Conservation (phyloP, 2,888 invertebrate species). For the Eupithecia vulgata region DNA sequence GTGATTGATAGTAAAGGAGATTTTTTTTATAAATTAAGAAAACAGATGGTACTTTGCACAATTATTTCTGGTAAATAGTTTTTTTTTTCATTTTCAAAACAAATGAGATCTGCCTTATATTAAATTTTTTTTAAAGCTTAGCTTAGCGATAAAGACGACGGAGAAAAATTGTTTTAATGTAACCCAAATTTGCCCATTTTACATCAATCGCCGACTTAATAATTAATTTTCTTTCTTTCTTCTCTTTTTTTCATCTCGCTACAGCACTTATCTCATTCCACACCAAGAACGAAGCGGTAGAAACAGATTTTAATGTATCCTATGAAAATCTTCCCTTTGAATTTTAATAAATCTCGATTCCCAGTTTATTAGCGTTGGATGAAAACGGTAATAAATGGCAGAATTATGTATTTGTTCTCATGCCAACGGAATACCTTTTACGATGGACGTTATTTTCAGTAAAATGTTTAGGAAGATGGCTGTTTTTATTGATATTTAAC, state of each 20-base stretch:
- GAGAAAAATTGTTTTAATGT: no score
- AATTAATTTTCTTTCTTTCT: no score
- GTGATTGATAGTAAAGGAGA: no score
- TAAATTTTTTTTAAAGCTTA: no score
- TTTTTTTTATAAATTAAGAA: no score
- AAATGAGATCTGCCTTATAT: no score
- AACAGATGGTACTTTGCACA: no score
- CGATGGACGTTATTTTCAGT: slow-evolving; percentile 34
- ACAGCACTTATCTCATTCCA: slow-evolving; percentile 48
- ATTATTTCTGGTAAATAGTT: no score
- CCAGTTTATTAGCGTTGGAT: slow-evolving; percentile 79
- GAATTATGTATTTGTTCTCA: slow-evolving; percentile 64
- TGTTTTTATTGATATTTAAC: background rate
- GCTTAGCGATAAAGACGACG: no score
- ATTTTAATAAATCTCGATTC: slow-evolving; percentile 80
- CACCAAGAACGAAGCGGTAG: slow-evolving; percentile 63
- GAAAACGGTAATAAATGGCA: slow-evolving; percentile 71
- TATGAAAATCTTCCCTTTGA: slow-evolving; percentile 82
- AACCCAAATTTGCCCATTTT: no score
- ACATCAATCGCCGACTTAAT: no score
- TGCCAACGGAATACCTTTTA: slow-evolving; percentile 42
- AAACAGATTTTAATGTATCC: slow-evolving; percentile 84
- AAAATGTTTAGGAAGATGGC: slow-evolving; percentile 16
- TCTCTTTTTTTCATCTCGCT: background rate
- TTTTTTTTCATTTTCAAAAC: no score